These are phyloP conservation scores for Junonia oenone DNA, from an alignment of 2,888 invertebrate genomes.

Conservation along the genomic window DNA sequence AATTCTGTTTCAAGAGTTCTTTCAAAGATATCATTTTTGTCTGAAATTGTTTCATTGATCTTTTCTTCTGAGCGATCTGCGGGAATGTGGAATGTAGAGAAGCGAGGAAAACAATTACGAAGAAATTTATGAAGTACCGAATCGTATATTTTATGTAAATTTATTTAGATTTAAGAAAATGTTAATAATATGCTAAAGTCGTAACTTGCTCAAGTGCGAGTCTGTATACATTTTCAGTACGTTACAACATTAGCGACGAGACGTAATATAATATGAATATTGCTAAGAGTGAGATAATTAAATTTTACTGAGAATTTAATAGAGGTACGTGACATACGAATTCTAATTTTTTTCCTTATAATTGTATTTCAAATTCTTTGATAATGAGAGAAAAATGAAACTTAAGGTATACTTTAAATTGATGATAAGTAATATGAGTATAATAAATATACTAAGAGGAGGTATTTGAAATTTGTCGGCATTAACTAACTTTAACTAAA, in stretches of 20 bases:
- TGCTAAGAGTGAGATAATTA: background rate
- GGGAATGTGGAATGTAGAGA: background rate
- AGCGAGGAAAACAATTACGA: background rate
- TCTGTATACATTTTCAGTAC: background rate
- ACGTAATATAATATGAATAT: background rate
- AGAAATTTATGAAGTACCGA: background rate
- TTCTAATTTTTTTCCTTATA: too few species aligned
- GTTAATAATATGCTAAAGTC: background rate
- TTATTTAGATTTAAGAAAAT: slow-evolving; percentile 1
- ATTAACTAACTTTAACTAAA: too few species aligned
- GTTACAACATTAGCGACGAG: background rate
- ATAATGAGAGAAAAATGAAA: too few species aligned
- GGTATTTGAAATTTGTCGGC: too few species aligned
- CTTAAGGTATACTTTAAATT: too few species aligned
- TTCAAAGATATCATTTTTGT: background rate
- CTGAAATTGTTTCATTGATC: background rate
- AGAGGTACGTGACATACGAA: too few species aligned
- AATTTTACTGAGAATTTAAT: too few species aligned
- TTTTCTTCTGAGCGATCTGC: background rate
- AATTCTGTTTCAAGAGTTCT: too few species aligned
- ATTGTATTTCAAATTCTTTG: too few species aligned
- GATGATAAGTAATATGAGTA: too few species aligned
- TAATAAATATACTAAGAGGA: too few species aligned
- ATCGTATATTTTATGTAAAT: background rate
- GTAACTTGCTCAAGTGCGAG: background rate